These are phyloP conservation scores for Simalia tracyae DNA, from an alignment of 2,797 vertebrate species.

Conservation along the genomic window DNA sequence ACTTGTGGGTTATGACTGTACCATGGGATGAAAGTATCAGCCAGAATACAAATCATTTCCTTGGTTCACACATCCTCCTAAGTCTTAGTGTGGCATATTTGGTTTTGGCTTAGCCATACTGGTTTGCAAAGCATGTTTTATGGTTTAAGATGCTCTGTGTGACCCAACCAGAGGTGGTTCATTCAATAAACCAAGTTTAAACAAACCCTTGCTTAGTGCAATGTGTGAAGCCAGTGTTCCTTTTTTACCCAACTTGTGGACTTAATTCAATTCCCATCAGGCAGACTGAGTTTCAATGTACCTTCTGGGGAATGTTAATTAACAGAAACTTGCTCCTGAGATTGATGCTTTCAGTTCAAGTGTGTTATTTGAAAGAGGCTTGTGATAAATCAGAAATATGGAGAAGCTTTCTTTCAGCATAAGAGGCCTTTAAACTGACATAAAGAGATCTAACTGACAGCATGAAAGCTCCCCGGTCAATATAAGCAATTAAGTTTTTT, in stretches of 20 bases:
- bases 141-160: too few relatives aligned
- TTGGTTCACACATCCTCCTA: too few relatives aligned
- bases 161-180: too few relatives aligned
- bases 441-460: slow-evolving; percentile 19
- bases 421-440: slow-evolving; percentile 22
- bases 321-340: background rate
- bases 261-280: background rate
- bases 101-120: too few relatives aligned
- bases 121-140: too few relatives aligned
- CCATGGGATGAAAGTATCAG: too few relatives aligned
- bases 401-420: slow-evolving; percentile 14
- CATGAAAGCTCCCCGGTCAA: slow-evolving; percentile 5
- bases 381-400: background rate
- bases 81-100: too few relatives aligned
- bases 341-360: background rate
- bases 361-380: slow-evolving; percentile 8
- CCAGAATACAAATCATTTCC: too few relatives aligned
- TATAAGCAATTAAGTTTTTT: slow-evolving; percentile 24
- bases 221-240: background rate
- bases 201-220: background rate
- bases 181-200: too few relatives aligned
- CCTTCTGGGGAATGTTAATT: background rate
- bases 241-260: background rate
- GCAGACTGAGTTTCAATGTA: background rate
- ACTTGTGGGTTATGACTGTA: too few relatives aligned